A percentile compares a stretch with the other conserved stretches of the same genome.
phyloP scores from a whole-genome alignment of 2,888 invertebrate genomes.

The Cyrtodaria siliqua region DNA sequence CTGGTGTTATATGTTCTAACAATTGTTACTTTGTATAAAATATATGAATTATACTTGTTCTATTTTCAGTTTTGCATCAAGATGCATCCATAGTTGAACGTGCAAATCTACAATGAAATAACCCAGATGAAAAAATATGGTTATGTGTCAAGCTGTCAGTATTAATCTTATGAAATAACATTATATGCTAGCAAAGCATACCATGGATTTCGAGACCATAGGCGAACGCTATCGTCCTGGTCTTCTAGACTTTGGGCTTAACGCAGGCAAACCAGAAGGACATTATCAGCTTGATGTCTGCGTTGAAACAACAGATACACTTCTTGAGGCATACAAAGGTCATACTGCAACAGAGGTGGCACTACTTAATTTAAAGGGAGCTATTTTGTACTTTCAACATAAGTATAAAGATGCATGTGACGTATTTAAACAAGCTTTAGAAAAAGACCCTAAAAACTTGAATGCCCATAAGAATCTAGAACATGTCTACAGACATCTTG shows the following conservation, averaged over 20 bases:
- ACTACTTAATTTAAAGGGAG: slow-evolving; percentile 14
- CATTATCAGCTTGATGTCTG: slow-evolving; percentile 1
- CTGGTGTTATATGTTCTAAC: no score
- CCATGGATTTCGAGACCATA: no score
- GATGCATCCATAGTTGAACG: no score
- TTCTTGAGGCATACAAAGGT: slow-evolving; percentile 4
- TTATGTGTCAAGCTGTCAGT: no score
- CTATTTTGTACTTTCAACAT: background rate
- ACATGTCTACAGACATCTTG: slow-evolving; percentile 7
- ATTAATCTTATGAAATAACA: no score
- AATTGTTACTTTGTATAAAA: no score
- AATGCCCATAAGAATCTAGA: slow-evolving; percentile 8
- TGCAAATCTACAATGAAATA: no score
- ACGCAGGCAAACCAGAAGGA: slow-evolving; percentile 5
- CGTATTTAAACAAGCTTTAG: background rate
- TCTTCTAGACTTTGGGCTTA: slow-evolving; percentile 7
- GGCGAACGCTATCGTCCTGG: slow-evolving; percentile 1
- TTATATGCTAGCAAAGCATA: no score
- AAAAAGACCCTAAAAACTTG: background rate
- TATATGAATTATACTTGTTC: no score
- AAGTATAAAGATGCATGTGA: slow-evolving; percentile 7
- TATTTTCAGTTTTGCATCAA: no score
- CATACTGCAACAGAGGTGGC: slow-evolving; percentile 1
- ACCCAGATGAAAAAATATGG: no score
- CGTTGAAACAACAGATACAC: background rate